Base-by-base conservation (phyloP, 2,797 vertebrate genomes). In the Valencia hispanica region DNA sequence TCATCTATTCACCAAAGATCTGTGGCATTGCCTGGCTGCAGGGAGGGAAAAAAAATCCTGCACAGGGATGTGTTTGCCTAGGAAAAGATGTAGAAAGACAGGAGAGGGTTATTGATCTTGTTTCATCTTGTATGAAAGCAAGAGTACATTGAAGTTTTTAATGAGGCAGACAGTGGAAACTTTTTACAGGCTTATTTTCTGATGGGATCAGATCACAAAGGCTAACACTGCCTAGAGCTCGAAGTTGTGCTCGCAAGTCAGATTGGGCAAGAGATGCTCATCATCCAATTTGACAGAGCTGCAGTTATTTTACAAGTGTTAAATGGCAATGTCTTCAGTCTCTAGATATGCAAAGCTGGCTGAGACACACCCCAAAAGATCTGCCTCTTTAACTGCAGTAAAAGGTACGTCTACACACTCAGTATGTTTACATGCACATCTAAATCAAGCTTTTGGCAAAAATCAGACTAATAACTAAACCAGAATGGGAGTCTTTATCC, bases 81-180 rank as follows among this genome's bases (percentile, higher is more conserved):
- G 70, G 71, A 84, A 80, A 72, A 72, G 65, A 70, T 75, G 79
- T 70, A 80, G 80, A 83, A 82, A 11, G 85, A 88, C 79, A 91
- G 85, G 77, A 39, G 48, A 78, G 70, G 79, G 84, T 82, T 70
- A 87, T 81, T 89, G 50, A 78, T 83, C 78, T 73, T 50, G 81
- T 91, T 88, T 88, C 82, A 84, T 89, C 87, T 80, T 32, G 27
- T 68, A 75, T 72, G 80, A 81, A 77, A 75, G 68, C 71, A 84
- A 78, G 71, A 50, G 70, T 41, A 84, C 63, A 69, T 79, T 27
- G 71, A 32, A 47, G 59, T 79, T 84, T 90, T 88, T 82, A 89
- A 86, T 82, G 76, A 87, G 39, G 55, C 74, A 75, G 82, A 78
- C 80, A 82, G 83, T 87, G 87, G 88, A 92, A 93, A 87, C 75